These are phyloP conservation scores for Phylloscopus whistleri DNA, from an alignment of 2,113 vertebrate species.

Conservation along the genomic window DNA sequence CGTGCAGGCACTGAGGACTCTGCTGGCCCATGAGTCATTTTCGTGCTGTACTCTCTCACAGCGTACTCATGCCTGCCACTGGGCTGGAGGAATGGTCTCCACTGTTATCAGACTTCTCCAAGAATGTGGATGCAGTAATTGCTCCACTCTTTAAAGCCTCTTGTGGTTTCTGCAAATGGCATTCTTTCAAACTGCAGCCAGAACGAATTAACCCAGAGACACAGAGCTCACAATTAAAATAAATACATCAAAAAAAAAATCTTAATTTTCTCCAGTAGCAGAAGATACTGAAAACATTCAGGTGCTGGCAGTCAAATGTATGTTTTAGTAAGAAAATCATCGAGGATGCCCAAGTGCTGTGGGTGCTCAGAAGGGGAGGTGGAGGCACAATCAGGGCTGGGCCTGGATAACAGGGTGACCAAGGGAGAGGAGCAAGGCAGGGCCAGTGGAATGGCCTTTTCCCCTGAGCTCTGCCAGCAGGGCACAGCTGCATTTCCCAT, in stretches of 20 bases:
- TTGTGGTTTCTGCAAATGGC: constrained; percentile 61
- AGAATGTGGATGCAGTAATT: constrained; percentile 66
- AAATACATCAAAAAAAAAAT: background rate
- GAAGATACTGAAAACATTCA: background rate
- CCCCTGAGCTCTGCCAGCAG: background rate
- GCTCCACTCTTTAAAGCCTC: constrained; percentile 46
- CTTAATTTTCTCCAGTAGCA: background rate
- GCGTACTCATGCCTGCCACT: background rate
- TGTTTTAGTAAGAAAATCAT: background rate
- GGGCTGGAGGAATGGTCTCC: constrained; percentile 25
- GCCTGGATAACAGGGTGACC: background rate
- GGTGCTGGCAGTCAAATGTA: accelerated
- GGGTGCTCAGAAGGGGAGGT: background rate
- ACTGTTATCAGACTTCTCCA: constrained; percentile 63
- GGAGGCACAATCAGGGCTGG: background rate
- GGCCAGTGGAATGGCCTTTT: background rate
- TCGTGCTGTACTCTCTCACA: constrained; percentile 13
- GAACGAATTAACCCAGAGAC: constrained; percentile 26
- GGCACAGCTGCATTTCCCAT: background rate
- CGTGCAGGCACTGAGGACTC: background rate
- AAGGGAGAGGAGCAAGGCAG: background rate
- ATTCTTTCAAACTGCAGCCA: constrained; percentile 61
- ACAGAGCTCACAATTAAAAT: constrained; percentile 7
- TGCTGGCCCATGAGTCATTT: constrained; percentile 47
- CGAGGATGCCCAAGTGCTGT: too few species aligned